Conservation (phyloP, 1,140 invertebrate genomes). For the Habropoda laboriosa region DNA sequence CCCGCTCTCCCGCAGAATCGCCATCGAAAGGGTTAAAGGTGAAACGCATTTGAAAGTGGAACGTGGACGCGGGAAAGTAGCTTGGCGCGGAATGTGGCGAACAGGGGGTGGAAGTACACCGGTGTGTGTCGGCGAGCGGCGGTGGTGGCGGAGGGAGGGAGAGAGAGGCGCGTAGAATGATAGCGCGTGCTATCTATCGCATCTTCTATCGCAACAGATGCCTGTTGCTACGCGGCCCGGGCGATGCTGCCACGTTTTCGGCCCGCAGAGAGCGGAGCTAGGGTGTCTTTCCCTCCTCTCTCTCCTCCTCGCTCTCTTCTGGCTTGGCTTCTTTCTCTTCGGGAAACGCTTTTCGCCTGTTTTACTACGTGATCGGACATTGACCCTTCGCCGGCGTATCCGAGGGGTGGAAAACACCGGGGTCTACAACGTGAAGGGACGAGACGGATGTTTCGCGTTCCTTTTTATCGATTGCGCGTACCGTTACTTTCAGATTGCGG, state of each 20-base stretch:
- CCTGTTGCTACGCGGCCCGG: constrained; percentile 79
- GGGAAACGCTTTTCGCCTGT: constrained; percentile 62
- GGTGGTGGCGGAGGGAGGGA: background rate
- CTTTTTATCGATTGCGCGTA: constrained; percentile 54
- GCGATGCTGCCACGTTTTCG: constrained; percentile 72
- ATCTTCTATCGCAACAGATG: constrained; percentile 79
- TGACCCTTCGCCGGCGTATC: constrained; percentile 63
- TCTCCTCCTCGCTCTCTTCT: constrained; percentile 44
- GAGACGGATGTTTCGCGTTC: constrained; percentile 59
- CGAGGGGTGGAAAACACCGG: constrained; percentile 66
- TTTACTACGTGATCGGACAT: constrained; percentile 65
- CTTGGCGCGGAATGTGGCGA: no score
- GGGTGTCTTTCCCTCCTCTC: constrained; percentile 30
- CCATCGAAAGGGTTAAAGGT: background rate
- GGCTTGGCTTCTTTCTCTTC: constrained; percentile 53
- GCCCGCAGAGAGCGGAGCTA: constrained; percentile 25
- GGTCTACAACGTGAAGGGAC: constrained; percentile 57
- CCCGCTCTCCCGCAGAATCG: background rate
- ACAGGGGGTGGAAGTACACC: no score
- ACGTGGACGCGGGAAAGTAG: background rate
- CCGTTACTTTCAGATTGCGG: constrained; percentile 43
- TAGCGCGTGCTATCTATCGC: constrained; percentile 69
- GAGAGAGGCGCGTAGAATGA: constrained; percentile 25
- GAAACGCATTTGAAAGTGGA: no score
- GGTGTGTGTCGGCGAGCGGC: no score